phyloP scores from a whole-genome alignment of 2,888 invertebrate genomes.

The Leucophora obtusa region DNA sequence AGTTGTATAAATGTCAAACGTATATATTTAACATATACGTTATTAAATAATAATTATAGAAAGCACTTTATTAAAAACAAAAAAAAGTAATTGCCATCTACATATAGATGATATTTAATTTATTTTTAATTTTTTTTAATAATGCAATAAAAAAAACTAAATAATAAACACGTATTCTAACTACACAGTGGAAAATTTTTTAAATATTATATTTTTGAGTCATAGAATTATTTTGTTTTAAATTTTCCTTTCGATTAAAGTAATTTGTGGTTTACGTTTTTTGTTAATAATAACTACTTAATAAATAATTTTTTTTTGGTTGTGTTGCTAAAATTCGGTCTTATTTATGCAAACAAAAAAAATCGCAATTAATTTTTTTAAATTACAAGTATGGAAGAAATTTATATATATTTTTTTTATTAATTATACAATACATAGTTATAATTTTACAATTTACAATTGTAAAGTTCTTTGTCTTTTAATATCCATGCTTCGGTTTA shows the following conservation, averaged over 20 bases:
- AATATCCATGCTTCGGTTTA: conserved; percentile 52
- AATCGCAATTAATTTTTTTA: conserved; percentile 21
- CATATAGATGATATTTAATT: conserved; percentile 47
- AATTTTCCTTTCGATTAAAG: conserved; percentile 54
- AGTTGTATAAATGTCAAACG: conserved; percentile 7
- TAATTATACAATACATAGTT: conserved; percentile 22
- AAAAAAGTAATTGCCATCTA: conserved; percentile 32
- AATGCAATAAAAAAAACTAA: conserved; percentile 33
- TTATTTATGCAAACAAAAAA: conserved; percentile 29
- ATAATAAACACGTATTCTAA: conserved; percentile 37
- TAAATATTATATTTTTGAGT: conserved; percentile 35
- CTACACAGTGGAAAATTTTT: conserved; percentile 54
- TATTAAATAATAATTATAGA: not conserved
- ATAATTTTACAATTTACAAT: conserved; percentile 12
- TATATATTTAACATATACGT: conserved; percentile 52
- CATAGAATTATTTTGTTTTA: conserved; percentile 22
- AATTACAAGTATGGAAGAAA: conserved; percentile 55
- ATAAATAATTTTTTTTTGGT: conserved; percentile 20
- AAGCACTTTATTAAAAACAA: not conserved
- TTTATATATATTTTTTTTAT: conserved; percentile 9
- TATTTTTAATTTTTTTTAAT: conserved; percentile 10
- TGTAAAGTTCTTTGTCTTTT: conserved; percentile 5
- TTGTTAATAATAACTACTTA: conserved; percentile 44
- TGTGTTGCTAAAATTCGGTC: conserved; percentile 54
- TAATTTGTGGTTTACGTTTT: conserved; percentile 56